phyloP scores from a whole-genome alignment of 2,113 vertebrate species.

The Eclectus roratus region DNA sequence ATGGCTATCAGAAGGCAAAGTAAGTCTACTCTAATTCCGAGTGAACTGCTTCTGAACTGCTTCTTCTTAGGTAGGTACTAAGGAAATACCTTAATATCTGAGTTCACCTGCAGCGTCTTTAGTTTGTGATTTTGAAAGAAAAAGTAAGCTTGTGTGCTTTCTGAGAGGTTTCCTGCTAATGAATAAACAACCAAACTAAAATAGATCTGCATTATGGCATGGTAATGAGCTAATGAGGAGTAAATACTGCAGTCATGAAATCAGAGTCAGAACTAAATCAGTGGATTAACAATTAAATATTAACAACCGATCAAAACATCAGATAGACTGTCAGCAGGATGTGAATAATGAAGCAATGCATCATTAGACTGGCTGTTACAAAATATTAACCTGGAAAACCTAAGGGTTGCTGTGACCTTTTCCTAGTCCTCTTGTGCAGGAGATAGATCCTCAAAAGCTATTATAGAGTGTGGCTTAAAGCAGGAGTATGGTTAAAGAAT shows the following conservation, averaged over 20 bases:
- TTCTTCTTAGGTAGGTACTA: neutral
- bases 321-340: neutral
- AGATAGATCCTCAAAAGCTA: neutral
- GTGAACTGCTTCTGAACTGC: neutral
- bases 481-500: neutral
- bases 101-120: neutral
- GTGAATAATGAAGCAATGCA: constrained; percentile 14
- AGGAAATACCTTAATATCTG: neutral
- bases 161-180: neutral
- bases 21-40: neutral
- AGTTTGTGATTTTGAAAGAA: constrained; percentile 10
- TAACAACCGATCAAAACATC: constrained; percentile 33
- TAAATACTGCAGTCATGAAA: neutral
- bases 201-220: neutral
- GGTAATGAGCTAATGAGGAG: neutral
- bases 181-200: neutral
- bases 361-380: neutral
- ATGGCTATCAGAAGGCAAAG: neutral
- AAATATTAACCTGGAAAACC: neutral
- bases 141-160: neutral
- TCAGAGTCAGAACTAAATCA: neutral
- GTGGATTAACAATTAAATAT: constrained; percentile 34
- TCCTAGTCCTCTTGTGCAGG: neutral
- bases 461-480: neutral
- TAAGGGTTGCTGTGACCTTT: neutral